Base-by-base conservation (phyloP, 2,797 vertebrate species). In the Bovichtus diacanthus region DNA sequence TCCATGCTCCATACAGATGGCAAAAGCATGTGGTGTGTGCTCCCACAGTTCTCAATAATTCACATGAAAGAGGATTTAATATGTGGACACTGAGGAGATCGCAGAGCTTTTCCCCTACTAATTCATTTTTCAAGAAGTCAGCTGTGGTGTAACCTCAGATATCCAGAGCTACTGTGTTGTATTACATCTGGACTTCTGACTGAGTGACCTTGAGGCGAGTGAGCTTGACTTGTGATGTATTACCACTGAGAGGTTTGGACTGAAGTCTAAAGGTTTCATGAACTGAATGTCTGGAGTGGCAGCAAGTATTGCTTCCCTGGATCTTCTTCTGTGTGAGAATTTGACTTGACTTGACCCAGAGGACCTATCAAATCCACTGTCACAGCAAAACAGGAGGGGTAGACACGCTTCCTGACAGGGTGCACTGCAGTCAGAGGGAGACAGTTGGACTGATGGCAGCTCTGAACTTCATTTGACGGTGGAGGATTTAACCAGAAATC, bases 1-100 rank as follows among this genome's bases (percentile, higher is more conserved):
- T 65, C 47, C 76, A 34, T 80, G 77, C 55, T 82, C 66, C 12
- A 63, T 82, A 88, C 92, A 94, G 89, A 94, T 94, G 90, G 92
- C 74, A 78, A 85, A 91, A 87, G 82, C 88, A 92, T 90, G 89
- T 93, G 89, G 81, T 39, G 68, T 65, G 61, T 76, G 81, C 82
- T 66, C 72, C 62, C 75, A 82, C 39, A 55, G 70, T 72, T 79
- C 82, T 92, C 51, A 90, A 89, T 90, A 89, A 89, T 92, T 92
- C 58, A 88, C 78, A 78, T 72, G 60, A 88, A 93, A 83, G 80
- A 85, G 76, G 82, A 87, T 92, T 89, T 89, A 88, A 82, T 86
- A 85, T 84, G n/a, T 79, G 83, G 49, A 72, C 39, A 49, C 5
- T 25, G 39, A 49, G 65, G 56, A 59, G 47, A 54, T 27, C 3